Evolutionary conservation across 2,888 invertebrate species (phyloP), one percentile per base, ranked within the genome.

Genomic region (Diplolepis rosae): DNA sequence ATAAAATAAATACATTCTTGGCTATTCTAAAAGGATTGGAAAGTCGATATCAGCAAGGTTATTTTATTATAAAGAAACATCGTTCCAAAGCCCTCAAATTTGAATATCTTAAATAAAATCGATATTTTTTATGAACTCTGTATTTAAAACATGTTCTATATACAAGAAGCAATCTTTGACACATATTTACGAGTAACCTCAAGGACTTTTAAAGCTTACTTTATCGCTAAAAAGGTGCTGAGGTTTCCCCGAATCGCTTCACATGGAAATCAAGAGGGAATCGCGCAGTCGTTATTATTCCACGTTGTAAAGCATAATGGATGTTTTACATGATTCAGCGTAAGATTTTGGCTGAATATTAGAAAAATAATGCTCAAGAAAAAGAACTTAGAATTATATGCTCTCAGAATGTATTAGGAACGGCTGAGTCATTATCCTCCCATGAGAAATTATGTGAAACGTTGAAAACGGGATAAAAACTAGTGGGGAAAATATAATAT

Each of bases 321-420:
- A 45, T 11, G 18, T 18, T 45, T 45, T 45, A 1, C 45, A 11
- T 1, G 45, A 45, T 11, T 45, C 9, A 45, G 18, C 18, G 4
- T 18, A 18, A 51, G 51, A 51, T 22, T 52, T 27, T 1, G 52
- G 13, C 13, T n/a, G 28, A 28, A 28, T 52, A 52, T 52, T 52
- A 24, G 28, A 52, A n/a, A 54, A 54, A 30, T 30, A 2, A 30
- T 30, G 54, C 32, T 32, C 18, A 18, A 18, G 4, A 9, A 9
- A 4, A 54, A 13, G n/a, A 15, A 30, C 15, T 32, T 9, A 9
- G 18, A 24, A n/a, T 39, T n/a, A 39, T 6, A 7, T 11, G 24
- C 35, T 61, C 7, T 61, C 39, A 24, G 22, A 61, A 61, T 61
- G 1, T n/a, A 45, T 11, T 18, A 39, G 22, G n/a, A 61, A 61